Conservation (phyloP, 2,797 vertebrate genomes). For the Zalophus californianus region DNA sequence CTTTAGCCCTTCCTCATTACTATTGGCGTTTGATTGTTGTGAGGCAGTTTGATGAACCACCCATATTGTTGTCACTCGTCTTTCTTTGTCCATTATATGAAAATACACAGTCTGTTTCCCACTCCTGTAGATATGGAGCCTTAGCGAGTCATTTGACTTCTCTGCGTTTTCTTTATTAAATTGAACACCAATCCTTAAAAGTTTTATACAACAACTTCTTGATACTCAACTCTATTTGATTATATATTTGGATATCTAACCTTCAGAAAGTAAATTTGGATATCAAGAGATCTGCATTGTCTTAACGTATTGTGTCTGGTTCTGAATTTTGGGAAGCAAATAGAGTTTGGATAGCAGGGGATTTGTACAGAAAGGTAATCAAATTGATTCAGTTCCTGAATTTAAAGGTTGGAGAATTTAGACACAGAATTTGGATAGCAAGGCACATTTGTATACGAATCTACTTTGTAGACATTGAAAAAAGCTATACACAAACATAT, state of each 20-base stretch:
- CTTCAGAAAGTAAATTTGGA: conserved; percentile 49
- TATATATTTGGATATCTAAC: conserved; percentile 1
- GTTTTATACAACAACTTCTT: not conserved
- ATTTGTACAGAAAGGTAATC: conserved; percentile 47
- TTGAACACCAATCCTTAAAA: not conserved
- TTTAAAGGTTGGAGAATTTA: conserved; percentile 31
- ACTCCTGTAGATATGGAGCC: not conserved
- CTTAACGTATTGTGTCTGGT: not conserved
- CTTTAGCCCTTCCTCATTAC: not conserved
- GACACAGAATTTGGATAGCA: not conserved
- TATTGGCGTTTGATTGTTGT: not conserved
- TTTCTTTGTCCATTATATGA: not conserved
- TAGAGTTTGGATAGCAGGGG: conserved; percentile 3
- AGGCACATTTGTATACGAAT: not conserved
- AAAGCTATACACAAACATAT: not conserved
- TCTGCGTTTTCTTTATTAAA: not conserved
- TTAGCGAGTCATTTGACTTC: not conserved
- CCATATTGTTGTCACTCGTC: not conserved
- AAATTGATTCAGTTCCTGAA: not conserved
- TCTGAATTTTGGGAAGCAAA: conserved; percentile 40
- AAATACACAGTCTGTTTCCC: not conserved
- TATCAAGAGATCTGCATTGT: not conserved
- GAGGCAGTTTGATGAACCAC: not conserved
- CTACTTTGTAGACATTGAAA: not conserved
- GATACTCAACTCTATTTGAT: not conserved